Percentiles rank a stretch among this genome's conserved stretches.
Evolutionary conservation across 2,113 vertebrate species (phyloP).

Genomic region (Phaethornis superciliosus): DNA sequence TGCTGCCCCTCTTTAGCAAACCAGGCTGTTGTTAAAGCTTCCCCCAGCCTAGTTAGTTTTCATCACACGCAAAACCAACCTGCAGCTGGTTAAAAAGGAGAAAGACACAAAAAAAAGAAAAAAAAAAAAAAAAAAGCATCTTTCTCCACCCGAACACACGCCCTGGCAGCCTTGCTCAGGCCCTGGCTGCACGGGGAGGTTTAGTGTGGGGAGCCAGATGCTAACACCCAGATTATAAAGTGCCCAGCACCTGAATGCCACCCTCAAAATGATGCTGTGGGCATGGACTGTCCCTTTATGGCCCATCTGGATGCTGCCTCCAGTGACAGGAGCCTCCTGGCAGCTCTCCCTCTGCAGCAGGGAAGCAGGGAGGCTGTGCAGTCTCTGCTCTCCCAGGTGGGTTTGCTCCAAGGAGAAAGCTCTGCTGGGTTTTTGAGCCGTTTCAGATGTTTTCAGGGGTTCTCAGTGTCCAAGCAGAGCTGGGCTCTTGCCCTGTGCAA

Average conservation of each 20-base stretch:
- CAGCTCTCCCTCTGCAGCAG: not conserved
- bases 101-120: not conserved
- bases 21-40: not conserved
- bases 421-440: not conserved
- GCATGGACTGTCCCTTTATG: accelerated
- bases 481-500: accelerated
- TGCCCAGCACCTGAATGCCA: not conserved
- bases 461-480: too few relatives aligned
- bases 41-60: slow-evolving; percentile 64
- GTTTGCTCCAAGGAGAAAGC: not conserved
- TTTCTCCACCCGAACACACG: not conserved
- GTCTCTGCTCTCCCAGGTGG: accelerated
- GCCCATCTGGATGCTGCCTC: not conserved
- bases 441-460: not conserved
- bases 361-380: not conserved
- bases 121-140: not conserved
- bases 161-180: not conserved
- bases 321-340: accelerated
- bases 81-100: slow-evolving; percentile 66
- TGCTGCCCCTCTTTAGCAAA: not conserved
- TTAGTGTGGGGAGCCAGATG: slow-evolving; percentile 27
- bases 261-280: not conserved
- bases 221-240: not conserved
- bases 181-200: not conserved
- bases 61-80: slow-evolving; percentile 59